Conservation (phyloP, 2,797 vertebrate genomes). For the Crocodylus rhombifer region DNA sequence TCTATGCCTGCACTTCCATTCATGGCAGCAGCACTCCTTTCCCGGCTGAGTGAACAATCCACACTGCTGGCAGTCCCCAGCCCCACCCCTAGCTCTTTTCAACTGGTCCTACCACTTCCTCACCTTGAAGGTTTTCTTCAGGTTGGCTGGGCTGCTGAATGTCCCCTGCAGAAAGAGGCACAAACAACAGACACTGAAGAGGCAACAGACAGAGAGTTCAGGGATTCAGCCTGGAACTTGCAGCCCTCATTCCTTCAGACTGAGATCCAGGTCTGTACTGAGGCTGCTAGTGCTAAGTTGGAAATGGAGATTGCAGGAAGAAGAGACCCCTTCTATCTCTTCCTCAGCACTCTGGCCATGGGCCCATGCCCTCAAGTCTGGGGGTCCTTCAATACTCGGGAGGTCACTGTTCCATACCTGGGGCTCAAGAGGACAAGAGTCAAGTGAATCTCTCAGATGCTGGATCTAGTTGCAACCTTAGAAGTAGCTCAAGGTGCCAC, state of each 20-base stretch:
- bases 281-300: not conserved
- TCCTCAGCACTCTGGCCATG: not conserved
- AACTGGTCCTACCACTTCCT: slow-evolving; percentile 3
- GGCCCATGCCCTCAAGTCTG: not conserved
- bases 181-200: slow-evolving; percentile 7
- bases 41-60: not conserved
- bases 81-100: not conserved
- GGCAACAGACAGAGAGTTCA: not conserved
- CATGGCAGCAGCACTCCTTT: not conserved
- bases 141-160: slow-evolving; percentile 92
- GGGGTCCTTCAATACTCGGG: not conserved
- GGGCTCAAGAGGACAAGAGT: not conserved
- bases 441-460: not conserved
- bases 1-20: too few relatives aligned
- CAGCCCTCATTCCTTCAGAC: too few relatives aligned
- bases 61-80: not conserved
- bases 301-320: not conserved
- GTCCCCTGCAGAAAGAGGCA: slow-evolving; percentile 83
- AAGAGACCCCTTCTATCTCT: not conserved
- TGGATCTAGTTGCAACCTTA: not conserved
- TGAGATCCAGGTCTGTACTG: not conserved
- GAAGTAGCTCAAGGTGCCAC: not conserved
- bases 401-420: not conserved
- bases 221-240: too few relatives aligned
- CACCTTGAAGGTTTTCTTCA: slow-evolving; percentile 97